Conservation (phyloP, 2,113 vertebrate genomes). For the Lutjanus erythropterus region DNA sequence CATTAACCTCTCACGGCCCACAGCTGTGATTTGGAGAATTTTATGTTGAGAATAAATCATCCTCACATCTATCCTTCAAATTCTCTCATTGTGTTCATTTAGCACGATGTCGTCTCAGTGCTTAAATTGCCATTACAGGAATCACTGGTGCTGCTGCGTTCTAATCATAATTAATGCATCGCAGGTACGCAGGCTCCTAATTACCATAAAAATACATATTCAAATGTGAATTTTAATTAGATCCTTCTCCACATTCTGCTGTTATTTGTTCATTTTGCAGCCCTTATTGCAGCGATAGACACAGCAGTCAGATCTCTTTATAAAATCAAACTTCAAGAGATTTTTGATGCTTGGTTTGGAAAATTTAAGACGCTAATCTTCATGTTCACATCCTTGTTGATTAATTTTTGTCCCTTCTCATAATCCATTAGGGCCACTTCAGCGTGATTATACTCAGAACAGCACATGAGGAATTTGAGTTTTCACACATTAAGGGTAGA, state of each 20-base stretch:
- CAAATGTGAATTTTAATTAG: conserved; percentile 7
- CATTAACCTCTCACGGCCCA: conserved; percentile 3
- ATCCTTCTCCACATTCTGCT: neutral
- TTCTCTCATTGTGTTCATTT: neutral
- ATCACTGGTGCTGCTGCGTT: neutral
- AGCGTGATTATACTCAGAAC: neutral
- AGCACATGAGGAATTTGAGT: neutral
- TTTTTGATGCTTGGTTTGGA: neutral
- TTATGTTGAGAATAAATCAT: conserved; percentile 1
- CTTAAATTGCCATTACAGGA: conserved; percentile 24
- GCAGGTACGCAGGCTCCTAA: neutral
- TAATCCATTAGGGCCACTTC: neutral
- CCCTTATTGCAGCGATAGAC: neutral
- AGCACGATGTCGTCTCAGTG: neutral
- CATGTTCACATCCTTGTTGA: neutral
- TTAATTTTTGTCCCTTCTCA: neutral
- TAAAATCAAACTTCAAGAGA: neutral
- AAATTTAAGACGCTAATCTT: neutral
- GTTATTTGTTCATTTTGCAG: neutral
- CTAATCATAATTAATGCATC: neutral
- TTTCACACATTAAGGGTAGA: too few species aligned
- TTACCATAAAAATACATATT: conserved; percentile 35
- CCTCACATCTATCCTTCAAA: neutral
- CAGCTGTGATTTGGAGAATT: neutral
- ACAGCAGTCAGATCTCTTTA: neutral